A percentile compares a stretch with the other conserved stretches of the same genome.
Conservation (phyloP, 1,140 invertebrate species). For the Cydia pomonella region DNA sequence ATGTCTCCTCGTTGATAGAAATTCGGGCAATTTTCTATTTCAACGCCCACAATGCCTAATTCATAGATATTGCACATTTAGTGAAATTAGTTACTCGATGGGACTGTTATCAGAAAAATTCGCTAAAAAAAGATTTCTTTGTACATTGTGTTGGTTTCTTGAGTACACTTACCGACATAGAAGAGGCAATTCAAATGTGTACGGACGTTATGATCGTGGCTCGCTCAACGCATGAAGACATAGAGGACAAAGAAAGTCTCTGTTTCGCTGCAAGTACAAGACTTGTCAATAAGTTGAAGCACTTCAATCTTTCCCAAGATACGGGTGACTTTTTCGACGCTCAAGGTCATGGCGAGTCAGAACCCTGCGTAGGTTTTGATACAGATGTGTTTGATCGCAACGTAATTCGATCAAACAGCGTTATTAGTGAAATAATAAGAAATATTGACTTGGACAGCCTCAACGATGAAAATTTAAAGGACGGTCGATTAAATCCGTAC, state of each 20-base stretch:
- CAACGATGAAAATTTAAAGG: background rate
- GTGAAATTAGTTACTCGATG: background rate
- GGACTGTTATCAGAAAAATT: background rate
- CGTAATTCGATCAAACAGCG: background rate
- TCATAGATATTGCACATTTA: background rate
- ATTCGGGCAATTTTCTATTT: background rate
- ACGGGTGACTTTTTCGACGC: no score
- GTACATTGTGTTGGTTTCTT: background rate
- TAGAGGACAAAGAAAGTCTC: constrained; percentile 6
- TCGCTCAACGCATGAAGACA: background rate
- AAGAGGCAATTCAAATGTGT: background rate
- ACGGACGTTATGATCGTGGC: background rate
- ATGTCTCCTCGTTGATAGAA: background rate
- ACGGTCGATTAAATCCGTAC: background rate
- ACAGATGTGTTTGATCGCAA: no score
- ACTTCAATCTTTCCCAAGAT: background rate
- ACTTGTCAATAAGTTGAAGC: background rate
- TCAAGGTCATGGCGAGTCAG: background rate
- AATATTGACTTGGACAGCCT: background rate
- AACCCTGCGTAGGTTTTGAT: background rate
- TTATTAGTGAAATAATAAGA: background rate
- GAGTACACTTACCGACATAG: background rate
- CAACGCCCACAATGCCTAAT: background rate
- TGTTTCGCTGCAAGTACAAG: background rate
- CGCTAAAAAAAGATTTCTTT: background rate